Evolutionary conservation across 1,140 invertebrate species (phyloP).

Genomic region (Chionoecetes opilio): DNA sequence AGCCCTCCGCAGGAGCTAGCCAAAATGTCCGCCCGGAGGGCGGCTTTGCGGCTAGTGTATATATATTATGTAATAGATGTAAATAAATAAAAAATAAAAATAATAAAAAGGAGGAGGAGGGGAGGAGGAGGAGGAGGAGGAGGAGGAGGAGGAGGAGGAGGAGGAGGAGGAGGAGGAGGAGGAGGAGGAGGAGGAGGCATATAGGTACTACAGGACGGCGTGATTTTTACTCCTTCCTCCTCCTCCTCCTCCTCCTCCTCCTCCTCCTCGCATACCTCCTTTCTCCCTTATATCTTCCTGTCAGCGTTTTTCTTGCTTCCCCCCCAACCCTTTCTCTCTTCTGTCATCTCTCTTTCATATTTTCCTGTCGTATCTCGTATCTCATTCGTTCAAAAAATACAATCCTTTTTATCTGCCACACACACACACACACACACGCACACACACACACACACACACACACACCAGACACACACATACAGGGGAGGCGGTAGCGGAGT

Average conservation of each 20-base stretch:
- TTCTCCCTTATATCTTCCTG: neutral
- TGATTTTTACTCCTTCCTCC: neutral
- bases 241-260: neutral
- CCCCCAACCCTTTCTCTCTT: neutral
- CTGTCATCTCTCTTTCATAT: neutral
- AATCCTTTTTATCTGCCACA: neutral
- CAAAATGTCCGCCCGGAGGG: no score
- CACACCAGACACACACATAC: neutral
- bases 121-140: neutral
- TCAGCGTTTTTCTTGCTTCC: neutral
- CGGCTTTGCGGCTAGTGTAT: no score
- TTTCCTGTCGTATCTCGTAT: neutral
- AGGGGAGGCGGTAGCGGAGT: no score
- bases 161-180: no score
- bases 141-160: neutral
- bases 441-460: slow-evolving; percentile 8
- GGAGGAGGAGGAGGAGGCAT: no score
- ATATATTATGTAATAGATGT: no score
- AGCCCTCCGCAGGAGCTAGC: no score
- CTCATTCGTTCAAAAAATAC: neutral
- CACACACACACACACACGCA: neutral
- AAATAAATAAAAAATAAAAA: no score
- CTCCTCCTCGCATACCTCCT: neutral
- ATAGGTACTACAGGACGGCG: neutral
- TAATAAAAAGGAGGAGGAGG: no score